Conservation (phyloP, 1,140 invertebrate species). For the Penaeus chinensis region DNA sequence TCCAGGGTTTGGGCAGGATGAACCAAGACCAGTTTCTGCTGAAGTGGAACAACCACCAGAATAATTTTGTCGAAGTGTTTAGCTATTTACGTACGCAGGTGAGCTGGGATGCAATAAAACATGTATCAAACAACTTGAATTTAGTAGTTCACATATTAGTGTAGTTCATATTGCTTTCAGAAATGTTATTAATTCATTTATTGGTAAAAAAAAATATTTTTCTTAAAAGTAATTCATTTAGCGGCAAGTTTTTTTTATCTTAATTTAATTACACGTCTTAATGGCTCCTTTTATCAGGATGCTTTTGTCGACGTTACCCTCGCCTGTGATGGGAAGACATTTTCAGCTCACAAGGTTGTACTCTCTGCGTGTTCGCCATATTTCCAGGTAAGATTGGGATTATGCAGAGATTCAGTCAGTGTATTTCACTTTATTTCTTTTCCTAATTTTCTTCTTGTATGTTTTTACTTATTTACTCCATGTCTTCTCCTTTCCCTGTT, state of each 20-base stretch:
- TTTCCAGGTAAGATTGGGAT: constrained; percentile 71
- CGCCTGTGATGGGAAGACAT: constrained; percentile 89
- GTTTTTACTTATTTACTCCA: background rate
- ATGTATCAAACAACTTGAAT: too few species aligned
- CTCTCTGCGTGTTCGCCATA: constrained; percentile 93
- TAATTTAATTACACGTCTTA: too few species aligned
- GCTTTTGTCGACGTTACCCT: constrained; percentile 79
- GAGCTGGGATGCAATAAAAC: too few species aligned
- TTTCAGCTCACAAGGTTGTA: constrained; percentile 93
- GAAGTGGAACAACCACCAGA: constrained; percentile 57
- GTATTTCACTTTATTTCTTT: background rate
- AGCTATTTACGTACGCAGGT: constrained; percentile 51
- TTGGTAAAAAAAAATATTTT: too few species aligned
- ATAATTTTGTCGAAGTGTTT: constrained; percentile 56
- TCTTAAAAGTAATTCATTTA: background rate
- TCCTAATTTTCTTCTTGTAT: background rate
- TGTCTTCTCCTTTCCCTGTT: too few species aligned
- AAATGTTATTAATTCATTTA: too few species aligned
- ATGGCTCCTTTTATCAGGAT: constrained; percentile 58
- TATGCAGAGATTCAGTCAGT: background rate
- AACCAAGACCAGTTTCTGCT: constrained; percentile 58
- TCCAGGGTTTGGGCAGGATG: constrained; percentile 46
- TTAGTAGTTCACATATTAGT: too few species aligned
- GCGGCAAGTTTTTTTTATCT: background rate
- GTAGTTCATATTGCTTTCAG: too few species aligned